Conservation (phyloP, 37 sponge, comb jelly and placozoan species). For the Dysidea cf. avara region DNA sequence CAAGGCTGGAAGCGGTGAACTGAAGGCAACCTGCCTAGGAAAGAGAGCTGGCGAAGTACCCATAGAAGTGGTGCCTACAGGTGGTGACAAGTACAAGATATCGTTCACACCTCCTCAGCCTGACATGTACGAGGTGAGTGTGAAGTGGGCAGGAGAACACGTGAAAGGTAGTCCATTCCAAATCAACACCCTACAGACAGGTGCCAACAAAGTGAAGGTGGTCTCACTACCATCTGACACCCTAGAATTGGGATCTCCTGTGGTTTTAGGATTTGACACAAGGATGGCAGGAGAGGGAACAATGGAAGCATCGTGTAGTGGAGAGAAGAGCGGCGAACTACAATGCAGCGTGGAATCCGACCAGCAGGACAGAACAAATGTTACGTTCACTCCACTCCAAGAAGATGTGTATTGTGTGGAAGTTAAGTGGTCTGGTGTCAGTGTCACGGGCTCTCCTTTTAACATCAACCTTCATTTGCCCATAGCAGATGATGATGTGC, state of each 20-base stretch:
- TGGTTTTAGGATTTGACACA: constrained; percentile 61
- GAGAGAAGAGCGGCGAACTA: too few species aligned
- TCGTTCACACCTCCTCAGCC: constrained; percentile 35
- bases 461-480: constrained; percentile 12
- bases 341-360: too few species aligned
- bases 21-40: constrained; percentile 35
- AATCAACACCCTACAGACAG: constrained; percentile 21
- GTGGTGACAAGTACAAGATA: constrained; percentile 1
- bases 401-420: constrained; percentile 20
- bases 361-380: not conserved
- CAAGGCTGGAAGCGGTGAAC: constrained; percentile 53
- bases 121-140: constrained; percentile 31
- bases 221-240: too few species aligned
- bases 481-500: too few species aligned
- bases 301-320: too few species aligned
- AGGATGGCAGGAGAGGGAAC: constrained; percentile 56
- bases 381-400: constrained; percentile 21
- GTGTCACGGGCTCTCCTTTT: constrained; percentile 29
- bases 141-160: constrained; percentile 40
- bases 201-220: not conserved
- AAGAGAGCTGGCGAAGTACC: constrained; percentile 10
- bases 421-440: constrained; percentile 21
- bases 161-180: constrained; percentile 46
- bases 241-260: constrained; percentile 22
- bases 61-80: constrained; percentile 6